phyloP scores from a whole-genome alignment of 2,113 vertebrate species.

The Elanus axillaris region DNA sequence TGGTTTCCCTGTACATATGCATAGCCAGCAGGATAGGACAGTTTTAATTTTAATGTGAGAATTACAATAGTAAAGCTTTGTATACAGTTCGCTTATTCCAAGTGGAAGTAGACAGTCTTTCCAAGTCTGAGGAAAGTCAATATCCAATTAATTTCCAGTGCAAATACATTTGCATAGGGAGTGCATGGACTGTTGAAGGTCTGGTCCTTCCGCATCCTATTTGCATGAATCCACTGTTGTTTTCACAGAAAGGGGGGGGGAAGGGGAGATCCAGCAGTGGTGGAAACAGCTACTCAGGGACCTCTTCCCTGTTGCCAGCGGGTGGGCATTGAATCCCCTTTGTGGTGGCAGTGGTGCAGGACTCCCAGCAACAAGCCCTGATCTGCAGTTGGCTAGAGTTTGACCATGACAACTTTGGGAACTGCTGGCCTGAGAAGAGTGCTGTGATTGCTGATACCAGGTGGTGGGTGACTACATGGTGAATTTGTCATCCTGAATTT shows the following conservation, averaged over 20 bases:
- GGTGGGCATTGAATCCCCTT: neutral
- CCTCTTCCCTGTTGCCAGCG: neutral
- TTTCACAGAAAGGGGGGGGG: neutral
- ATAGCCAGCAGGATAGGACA: neutral
- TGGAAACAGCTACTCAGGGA: neutral
- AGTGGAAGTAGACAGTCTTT: neutral
- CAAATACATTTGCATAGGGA: neutral
- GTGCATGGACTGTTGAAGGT: neutral
- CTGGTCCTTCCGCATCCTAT: neutral
- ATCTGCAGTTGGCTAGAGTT: neutral
- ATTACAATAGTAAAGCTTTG: slow-evolving; percentile 24
- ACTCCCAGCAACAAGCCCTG: neutral
- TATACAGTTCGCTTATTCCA: neutral
- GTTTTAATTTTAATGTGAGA: neutral
- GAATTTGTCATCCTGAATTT: neutral
- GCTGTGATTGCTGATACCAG: neutral
- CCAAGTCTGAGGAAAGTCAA: neutral
- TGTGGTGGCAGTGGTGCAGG: neutral
- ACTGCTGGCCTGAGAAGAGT: neutral
- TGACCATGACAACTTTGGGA: neutral
- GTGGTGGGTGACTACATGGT: neutral
- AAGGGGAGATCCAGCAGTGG: neutral
- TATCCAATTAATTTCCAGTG: neutral
- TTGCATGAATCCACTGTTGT: neutral
- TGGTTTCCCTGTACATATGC: neutral